Conservation (phyloP, 2,113 vertebrate genomes). For the Ctenomys sociabilis region DNA sequence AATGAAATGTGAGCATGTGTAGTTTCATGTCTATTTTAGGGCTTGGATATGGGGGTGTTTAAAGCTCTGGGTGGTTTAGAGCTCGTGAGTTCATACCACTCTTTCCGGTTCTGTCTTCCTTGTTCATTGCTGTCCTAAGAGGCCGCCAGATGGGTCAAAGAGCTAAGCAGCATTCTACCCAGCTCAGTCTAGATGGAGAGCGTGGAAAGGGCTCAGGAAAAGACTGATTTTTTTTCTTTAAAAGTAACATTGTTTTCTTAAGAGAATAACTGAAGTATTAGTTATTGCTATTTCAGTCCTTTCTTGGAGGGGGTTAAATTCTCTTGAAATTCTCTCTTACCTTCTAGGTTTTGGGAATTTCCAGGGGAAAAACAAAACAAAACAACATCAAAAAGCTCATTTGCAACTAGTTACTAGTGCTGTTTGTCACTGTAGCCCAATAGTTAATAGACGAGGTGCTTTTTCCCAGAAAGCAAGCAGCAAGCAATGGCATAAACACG, state of each 20-base stretch:
- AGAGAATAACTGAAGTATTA: background rate
- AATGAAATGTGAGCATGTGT: constrained; percentile 55
- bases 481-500: background rate
- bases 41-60: background rate
- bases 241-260: background rate
- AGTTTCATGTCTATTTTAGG: constrained; percentile 72
- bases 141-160: constrained; percentile 36
- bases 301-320: constrained; percentile 3
- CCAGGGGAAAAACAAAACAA: background rate
- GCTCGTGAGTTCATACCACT: constrained; percentile 38
- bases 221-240: background rate
- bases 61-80: constrained; percentile 23
- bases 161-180: background rate
- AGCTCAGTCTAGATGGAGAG: constrained; percentile 22
- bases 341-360: constrained; percentile 7
- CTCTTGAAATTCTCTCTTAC: background rate
- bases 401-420: background rate
- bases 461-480: background rate
- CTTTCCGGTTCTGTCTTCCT: background rate
- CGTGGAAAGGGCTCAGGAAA: background rate
- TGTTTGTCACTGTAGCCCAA: background rate
- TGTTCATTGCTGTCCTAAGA: constrained; percentile 52
- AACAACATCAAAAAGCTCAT: background rate
- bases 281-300: constrained; percentile 7
- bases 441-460: background rate